Evolutionary conservation across 2,113 vertebrate species (phyloP).

Genomic region (Vulpes ferrilata): DNA sequence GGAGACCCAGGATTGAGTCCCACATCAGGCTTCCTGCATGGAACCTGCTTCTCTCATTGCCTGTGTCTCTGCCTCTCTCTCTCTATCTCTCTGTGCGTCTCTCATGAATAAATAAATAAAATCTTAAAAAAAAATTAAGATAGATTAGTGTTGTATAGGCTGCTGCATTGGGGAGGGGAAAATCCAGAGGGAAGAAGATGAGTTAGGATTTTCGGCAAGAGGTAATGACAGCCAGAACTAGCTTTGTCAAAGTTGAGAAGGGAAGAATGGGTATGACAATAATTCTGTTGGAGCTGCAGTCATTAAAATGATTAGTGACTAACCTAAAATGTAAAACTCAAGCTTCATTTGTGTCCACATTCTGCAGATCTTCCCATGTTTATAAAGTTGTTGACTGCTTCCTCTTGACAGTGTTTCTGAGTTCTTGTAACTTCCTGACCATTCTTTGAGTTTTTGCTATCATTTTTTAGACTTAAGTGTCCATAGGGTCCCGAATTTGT

Average conservation of each 20-base stretch:
- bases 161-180: background rate
- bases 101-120: no score
- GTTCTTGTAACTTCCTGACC: background rate
- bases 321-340: background rate
- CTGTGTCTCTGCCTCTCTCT: no score
- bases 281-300: background rate
- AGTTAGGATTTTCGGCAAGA: background rate
- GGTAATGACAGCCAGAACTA: background rate
- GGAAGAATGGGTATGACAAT: background rate
- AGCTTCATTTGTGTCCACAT: background rate
- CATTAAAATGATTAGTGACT: background rate
- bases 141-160: background rate
- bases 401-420: background rate
- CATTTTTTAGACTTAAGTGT: background rate
- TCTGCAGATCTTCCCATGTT: background rate
- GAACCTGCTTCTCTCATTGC: no score
- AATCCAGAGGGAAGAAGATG: background rate
- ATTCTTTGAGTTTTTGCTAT: background rate
- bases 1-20: no score
- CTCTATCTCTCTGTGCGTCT: no score
- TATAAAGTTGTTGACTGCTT: background rate
- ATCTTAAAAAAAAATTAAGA: no score
- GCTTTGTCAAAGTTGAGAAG: background rate
- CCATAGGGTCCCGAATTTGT: background rate
- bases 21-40: no score